phyloP scores from a whole-genome alignment of 1,140 invertebrate species.

The Eumaeus atala region DNA sequence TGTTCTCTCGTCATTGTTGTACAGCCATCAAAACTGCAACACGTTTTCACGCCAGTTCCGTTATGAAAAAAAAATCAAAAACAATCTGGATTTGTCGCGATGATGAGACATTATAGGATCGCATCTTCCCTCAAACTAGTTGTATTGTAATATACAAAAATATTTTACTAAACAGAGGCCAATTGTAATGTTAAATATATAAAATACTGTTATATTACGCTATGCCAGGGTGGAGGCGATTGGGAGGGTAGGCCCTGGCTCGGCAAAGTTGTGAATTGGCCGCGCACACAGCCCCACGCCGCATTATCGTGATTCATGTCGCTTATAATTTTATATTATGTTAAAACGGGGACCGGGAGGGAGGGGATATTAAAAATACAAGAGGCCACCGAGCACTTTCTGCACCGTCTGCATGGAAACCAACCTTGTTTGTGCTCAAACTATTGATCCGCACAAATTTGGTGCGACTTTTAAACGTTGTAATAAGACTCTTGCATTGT shows the following conservation, averaged over 20 bases:
- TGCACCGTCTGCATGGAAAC: constrained; percentile 62
- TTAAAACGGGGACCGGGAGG: constrained; percentile 56
- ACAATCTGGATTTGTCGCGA: no score
- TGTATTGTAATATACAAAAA: no score
- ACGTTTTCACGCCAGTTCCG: no score
- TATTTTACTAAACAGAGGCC: no score
- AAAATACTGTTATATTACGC: constrained; percentile 22
- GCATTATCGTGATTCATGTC: constrained; percentile 72
- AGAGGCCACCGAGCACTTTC: constrained; percentile 55
- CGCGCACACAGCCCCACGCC: constrained; percentile 52
- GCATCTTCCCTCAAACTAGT: no score
- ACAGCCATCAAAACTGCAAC: no score
- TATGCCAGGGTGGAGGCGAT: constrained; percentile 30
- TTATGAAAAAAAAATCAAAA: no score
- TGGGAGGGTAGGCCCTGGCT: constrained; percentile 32
- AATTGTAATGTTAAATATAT: neutral
- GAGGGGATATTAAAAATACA: constrained; percentile 68
- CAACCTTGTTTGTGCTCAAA: constrained; percentile 62
- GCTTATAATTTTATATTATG: constrained; percentile 74
- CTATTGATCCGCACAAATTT: constrained; percentile 56
- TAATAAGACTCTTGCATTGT: constrained; percentile 27
- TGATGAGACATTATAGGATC: no score
- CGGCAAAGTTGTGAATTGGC: constrained; percentile 67
- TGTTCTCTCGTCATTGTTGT: no score
- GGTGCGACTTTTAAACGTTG: constrained; percentile 31